Conservation (phyloP, 2,888 invertebrate genomes). For the Dynastes maya region DNA sequence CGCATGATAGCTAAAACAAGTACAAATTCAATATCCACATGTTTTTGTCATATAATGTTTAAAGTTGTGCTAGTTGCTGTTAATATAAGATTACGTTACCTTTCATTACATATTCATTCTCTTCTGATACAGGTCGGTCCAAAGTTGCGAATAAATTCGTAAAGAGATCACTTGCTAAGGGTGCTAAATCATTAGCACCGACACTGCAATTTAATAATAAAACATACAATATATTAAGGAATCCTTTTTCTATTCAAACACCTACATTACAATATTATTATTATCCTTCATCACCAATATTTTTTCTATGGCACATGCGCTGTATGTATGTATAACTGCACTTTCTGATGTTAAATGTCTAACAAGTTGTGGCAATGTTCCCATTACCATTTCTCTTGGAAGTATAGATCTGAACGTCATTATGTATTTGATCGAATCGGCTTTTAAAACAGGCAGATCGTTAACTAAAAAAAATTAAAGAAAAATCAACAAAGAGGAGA, state of each 20-base stretch:
- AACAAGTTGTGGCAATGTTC: constrained; percentile 85
- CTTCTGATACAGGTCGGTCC: constrained; percentile 82
- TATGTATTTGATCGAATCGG: constrained; percentile 96
- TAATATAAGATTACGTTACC: constrained; percentile 69
- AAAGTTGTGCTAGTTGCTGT: neutral
- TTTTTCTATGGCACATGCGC: constrained; percentile 93
- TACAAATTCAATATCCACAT: neutral
- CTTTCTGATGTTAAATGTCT: constrained; percentile 83
- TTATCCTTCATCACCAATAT: constrained; percentile 82
- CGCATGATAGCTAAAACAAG: constrained; percentile 87
- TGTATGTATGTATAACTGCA: constrained; percentile 95
- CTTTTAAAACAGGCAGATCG: constrained; percentile 92
- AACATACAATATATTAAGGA: constrained; percentile 1
- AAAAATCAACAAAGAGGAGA: neutral
- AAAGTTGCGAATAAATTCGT: constrained; percentile 84
- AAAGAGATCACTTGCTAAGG: constrained; percentile 81
- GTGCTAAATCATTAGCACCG: constrained; percentile 76
- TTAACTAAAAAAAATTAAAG: constrained; percentile 78
- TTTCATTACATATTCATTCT: constrained; percentile 99
- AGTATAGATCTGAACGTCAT: constrained; percentile 96
- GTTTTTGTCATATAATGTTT: too few relatives aligned
- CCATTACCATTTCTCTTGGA: constrained; percentile 83
- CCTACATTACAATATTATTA: constrained; percentile 72
- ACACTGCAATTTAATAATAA: constrained; percentile 69
- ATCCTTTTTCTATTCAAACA: constrained; percentile 48